Percentiles rank a stretch among this genome's conserved stretches.
Conservation (phyloP, 2,888 invertebrate genomes). For the Calameuta pallipes region DNA sequence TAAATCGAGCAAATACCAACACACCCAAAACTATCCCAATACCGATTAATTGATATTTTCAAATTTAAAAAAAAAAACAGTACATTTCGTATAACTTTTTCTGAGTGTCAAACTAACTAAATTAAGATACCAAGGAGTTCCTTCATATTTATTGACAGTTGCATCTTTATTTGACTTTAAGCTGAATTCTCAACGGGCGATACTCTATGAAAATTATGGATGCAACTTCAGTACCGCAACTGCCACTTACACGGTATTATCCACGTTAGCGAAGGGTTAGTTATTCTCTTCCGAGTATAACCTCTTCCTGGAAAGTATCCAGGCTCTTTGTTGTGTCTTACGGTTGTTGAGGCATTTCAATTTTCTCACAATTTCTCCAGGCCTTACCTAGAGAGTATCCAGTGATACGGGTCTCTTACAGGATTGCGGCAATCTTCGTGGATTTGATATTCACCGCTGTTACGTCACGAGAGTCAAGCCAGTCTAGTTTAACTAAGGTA, state of each 20-base stretch:
- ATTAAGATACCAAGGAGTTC: neutral
- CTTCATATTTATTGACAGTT: neutral
- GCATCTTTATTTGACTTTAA: conserved; percentile 35
- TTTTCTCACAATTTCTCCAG: conserved; percentile 1
- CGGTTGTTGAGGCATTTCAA: neutral
- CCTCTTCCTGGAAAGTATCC: conserved; percentile 8
- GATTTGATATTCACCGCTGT: neutral
- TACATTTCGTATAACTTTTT: neutral
- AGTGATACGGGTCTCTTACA: neutral
- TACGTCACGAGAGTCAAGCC: neutral
- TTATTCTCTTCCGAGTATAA: conserved; percentile 17
- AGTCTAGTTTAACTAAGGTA: neutral
- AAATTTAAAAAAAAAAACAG: neutral
- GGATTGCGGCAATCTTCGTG: neutral
- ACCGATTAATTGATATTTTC: neutral
- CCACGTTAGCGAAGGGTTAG: conserved; percentile 20
- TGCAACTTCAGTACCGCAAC: conserved; percentile 14
- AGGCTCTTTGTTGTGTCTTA: conserved; percentile 2
- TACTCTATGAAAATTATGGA: conserved; percentile 38
- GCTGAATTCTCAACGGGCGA: conserved; percentile 33
- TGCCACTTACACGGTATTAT: conserved; percentile 28
- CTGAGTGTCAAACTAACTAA: neutral
- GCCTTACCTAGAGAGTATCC: neutral
- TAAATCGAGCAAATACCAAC: conserved; percentile 30
- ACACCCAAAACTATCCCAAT: neutral